Conservation (phyloP, 2,113 vertebrate genomes). For the Eptesicus fuscus region DNA sequence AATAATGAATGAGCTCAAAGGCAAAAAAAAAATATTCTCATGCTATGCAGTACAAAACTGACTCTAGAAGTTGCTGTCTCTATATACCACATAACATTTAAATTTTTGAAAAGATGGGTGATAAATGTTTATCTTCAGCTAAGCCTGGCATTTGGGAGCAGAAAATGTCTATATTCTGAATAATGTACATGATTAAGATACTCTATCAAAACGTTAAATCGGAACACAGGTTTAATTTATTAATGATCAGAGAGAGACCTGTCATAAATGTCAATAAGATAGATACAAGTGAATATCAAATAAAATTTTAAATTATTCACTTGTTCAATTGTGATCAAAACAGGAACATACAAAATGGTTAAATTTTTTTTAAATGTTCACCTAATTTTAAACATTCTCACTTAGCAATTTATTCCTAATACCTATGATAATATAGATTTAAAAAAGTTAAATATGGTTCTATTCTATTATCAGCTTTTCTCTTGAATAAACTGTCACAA, state of each 20-base stretch:
- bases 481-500: not conserved
- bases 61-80: not conserved
- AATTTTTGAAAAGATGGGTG: not conserved
- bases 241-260: not conserved
- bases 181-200: not conserved
- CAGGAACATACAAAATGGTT: not conserved
- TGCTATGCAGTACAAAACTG: not conserved
- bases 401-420: not conserved
- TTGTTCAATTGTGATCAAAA: not conserved
- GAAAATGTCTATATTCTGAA: not conserved
- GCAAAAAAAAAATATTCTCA: not conserved
- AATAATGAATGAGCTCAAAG: not conserved
- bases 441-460: not conserved
- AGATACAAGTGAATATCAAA: not conserved
- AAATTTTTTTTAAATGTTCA: not conserved
- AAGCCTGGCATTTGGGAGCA: not conserved
- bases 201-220: not conserved
- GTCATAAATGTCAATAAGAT: not conserved
- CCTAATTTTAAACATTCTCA: slow-evolving; percentile 9
- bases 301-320: not conserved
- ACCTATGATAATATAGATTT: not conserved
- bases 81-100: not conserved
- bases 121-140: not conserved
- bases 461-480: not conserved
- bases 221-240: not conserved